Percentiles rank a stretch among this genome's conserved stretches.
Evolutionary conservation across 2,888 invertebrate genomes (phyloP).

Genomic region (Sceliomorpha sp.): DNA sequence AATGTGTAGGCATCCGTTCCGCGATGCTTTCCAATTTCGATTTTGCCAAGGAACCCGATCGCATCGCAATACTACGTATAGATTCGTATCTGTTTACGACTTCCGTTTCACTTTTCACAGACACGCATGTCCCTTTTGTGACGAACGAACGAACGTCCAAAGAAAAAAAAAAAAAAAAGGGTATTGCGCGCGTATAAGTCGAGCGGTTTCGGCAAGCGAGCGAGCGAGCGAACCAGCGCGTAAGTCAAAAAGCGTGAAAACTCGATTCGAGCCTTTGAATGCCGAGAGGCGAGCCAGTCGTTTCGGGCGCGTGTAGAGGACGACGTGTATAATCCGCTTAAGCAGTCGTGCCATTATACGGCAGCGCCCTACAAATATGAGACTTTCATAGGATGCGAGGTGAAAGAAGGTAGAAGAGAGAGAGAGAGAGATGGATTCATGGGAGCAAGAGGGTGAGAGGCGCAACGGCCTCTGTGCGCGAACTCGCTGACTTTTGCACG

Average conservation of each 20-base stretch:
- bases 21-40: no score
- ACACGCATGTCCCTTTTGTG: constrained; percentile 41
- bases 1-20: no score
- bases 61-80: neutral
- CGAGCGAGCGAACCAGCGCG: no score
- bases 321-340: constrained; percentile 75
- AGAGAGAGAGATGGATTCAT: constrained; percentile 30
- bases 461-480: constrained; percentile 29
- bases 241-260: constrained; percentile 69
- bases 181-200: constrained; percentile 40
- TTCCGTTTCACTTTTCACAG: constrained; percentile 34
- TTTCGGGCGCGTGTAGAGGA: constrained; percentile 57
- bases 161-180: constrained; percentile 46
- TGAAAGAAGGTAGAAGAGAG: constrained; percentile 6
- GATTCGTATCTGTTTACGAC: constrained; percentile 15
- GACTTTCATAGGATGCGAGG: constrained; percentile 64
- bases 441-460: constrained; percentile 24
- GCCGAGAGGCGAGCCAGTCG: constrained; percentile 32
- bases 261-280: constrained; percentile 61
- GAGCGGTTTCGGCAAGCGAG: constrained; percentile 43
- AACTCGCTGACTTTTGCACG: constrained; percentile 62
- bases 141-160: no score
- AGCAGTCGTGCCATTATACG: constrained; percentile 62
- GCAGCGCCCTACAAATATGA: constrained; percentile 34
- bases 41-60: no score